Conservation (phyloP, 2,888 invertebrate genomes). For the Agrochola macilenta region DNA sequence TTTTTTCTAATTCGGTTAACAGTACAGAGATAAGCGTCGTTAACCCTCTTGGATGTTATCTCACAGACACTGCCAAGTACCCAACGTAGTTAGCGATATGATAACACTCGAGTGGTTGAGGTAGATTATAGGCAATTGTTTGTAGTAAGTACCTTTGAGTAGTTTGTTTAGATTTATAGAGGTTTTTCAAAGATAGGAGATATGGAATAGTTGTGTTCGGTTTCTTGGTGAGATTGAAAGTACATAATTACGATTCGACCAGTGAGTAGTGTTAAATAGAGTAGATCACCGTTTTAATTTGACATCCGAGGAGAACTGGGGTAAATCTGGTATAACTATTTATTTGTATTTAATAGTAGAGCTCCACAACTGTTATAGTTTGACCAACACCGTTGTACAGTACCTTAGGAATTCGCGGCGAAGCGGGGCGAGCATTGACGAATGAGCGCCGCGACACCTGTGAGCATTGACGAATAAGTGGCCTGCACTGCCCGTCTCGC, state of each 20-base stretch:
- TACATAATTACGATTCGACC: not conserved
- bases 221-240: not conserved
- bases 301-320: no score
- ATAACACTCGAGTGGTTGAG: slow-evolving; percentile 47
- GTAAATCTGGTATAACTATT: no score
- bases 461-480: no score
- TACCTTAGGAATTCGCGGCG: no score
- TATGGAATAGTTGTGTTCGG: not conserved
- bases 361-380: no score
- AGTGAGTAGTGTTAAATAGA: not conserved
- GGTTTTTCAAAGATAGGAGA: slow-evolving; percentile 3
- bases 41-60: slow-evolving; percentile 52
- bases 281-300: no score
- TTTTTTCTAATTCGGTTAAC: slow-evolving; percentile 19
- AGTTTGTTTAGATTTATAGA: slow-evolving; percentile 10
- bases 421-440: no score
- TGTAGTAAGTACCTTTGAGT: slow-evolving; percentile 1
- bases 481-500: no score
- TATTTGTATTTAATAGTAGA: no score
- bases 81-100: slow-evolving; percentile 39
- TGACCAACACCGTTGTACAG: no score
- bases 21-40: slow-evolving; percentile 37
- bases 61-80: slow-evolving; percentile 46
- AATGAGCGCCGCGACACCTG: no score
- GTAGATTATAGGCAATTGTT: slow-evolving; percentile 34